These are phyloP conservation scores for Xyrauchen texanus DNA, from an alignment of 2,113 vertebrate species.

Conservation along the genomic window DNA sequence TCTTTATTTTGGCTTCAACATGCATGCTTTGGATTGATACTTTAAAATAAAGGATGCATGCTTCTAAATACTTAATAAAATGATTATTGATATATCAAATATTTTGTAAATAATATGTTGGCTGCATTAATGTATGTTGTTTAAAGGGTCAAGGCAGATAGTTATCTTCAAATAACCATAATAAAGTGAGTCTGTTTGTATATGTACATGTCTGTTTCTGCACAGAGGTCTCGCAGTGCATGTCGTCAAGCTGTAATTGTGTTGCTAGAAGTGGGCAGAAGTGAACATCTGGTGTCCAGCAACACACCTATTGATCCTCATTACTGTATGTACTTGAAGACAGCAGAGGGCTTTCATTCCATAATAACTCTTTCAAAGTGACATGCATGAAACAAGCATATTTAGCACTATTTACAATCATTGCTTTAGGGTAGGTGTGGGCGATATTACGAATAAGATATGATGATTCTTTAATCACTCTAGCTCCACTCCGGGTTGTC, in stretches of 20 bases:
- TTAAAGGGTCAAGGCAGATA: too few relatives aligned
- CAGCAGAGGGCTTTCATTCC: conserved; percentile 79
- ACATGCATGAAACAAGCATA: conserved; percentile 66
- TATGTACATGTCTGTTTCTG: background rate
- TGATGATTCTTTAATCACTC: too few relatives aligned
- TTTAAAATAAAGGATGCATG: background rate
- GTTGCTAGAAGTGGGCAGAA: conserved; percentile 64
- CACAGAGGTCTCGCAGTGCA: conserved; percentile 22
- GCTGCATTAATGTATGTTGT: too few relatives aligned
- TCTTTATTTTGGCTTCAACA: background rate
- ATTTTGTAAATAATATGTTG: too few relatives aligned
- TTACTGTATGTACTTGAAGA: conserved; percentile 79
- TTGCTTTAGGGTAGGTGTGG: conserved; percentile 60
- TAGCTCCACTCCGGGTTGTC: too few relatives aligned
- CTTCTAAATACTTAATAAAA: too few relatives aligned
- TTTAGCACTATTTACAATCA: conserved; percentile 69
- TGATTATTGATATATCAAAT: too few relatives aligned
- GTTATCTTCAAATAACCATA: too few relatives aligned
- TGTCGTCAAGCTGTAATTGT: conserved; percentile 23
- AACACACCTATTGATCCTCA: conserved; percentile 80
- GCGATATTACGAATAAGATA: too few relatives aligned
- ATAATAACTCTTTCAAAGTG: conserved; percentile 79
- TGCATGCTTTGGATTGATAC: background rate
- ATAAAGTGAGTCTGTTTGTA: background rate
- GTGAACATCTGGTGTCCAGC: conserved; percentile 77